phyloP scores from a whole-genome alignment of 2,888 invertebrate genomes.

The Pyrrhia umbra region DNA sequence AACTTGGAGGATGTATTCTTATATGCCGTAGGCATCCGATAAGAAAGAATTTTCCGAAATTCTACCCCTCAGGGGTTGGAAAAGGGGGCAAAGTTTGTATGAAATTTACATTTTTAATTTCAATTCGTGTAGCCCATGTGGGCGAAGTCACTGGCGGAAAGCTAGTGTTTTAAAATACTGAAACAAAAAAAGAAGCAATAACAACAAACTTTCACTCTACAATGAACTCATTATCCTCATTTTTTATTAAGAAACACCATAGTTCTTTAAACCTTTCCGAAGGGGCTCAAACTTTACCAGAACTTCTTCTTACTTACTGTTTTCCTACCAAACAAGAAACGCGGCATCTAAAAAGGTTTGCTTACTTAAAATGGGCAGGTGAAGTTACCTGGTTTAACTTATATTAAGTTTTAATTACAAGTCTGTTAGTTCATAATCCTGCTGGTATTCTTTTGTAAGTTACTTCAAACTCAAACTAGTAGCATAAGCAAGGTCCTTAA shows the following conservation, averaged over 20 bases:
- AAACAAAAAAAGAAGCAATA: not conserved
- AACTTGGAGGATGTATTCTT: too few relatives aligned
- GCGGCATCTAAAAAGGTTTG: conserved; percentile 4
- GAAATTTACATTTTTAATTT: too few relatives aligned
- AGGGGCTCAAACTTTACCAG: conserved; percentile 33
- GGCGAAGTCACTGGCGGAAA: too few relatives aligned
- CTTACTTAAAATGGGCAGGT: conserved; percentile 10
- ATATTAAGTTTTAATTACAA: not conserved
- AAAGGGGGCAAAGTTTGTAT: too few relatives aligned
- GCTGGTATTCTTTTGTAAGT: not conserved
- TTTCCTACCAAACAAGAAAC: conserved; percentile 41
- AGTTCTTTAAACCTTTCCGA: conserved; percentile 39
- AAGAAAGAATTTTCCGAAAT: too few relatives aligned
- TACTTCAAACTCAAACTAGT: not conserved
- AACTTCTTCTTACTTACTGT: conserved; percentile 34
- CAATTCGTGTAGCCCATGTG: too few relatives aligned
- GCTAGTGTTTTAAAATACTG: too few relatives aligned
- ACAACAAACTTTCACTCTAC: not conserved
- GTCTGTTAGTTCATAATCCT: not conserved
- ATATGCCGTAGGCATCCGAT: too few relatives aligned
- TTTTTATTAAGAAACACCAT: conserved; percentile 28
- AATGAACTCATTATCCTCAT: conserved; percentile 17
- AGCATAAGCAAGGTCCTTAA: not conserved
- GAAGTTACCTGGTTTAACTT: conserved; percentile 11
- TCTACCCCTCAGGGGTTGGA: too few relatives aligned